Percentiles rank a stretch among this genome's conserved stretches.
These are phyloP conservation scores for Tineola bisselliella DNA, from an alignment of 2,888 invertebrate genomes.

Conservation along the genomic window DNA sequence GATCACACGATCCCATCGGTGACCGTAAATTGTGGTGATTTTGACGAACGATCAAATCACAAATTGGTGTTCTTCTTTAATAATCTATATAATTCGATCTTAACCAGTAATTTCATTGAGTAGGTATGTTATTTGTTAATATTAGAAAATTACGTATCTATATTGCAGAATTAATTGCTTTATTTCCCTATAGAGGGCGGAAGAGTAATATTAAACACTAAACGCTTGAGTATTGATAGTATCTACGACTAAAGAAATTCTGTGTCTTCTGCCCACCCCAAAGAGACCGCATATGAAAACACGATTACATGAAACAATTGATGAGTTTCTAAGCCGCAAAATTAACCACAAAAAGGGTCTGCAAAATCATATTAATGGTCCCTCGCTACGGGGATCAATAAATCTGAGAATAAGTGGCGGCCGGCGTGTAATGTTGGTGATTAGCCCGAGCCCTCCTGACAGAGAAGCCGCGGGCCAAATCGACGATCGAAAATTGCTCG, in stretches of 20 bases:
- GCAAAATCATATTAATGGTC: conserved; percentile 31
- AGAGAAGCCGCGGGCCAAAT: conserved; percentile 5
- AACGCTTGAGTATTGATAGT: no score
- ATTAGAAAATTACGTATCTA: background rate
- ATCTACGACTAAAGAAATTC: no score
- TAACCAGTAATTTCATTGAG: background rate
- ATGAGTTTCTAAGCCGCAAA: conserved; percentile 17
- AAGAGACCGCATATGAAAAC: background rate
- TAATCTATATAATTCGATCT: background rate
- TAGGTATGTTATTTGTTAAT: background rate
- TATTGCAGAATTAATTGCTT: no score
- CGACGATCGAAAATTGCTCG: conserved; percentile 9
- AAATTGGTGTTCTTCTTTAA: background rate
- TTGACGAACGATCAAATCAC: background rate
- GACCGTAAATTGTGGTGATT: conserved; percentile 7
- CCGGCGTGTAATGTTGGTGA: conserved; percentile 9
- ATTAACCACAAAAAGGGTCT: conserved; percentile 30
- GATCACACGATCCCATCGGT: conserved; percentile 2
- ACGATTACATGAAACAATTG: background rate
- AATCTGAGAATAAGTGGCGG: conserved; percentile 23
- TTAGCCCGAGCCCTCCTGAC: conserved; percentile 7
- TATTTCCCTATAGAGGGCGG: no score
- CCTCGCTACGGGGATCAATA: conserved; percentile 27
- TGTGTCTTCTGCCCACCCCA: no score
- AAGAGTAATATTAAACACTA: no score